Evolutionary conservation across 1,140 invertebrate genomes (phyloP).

Genomic region (Penaeus japonicus): DNA sequence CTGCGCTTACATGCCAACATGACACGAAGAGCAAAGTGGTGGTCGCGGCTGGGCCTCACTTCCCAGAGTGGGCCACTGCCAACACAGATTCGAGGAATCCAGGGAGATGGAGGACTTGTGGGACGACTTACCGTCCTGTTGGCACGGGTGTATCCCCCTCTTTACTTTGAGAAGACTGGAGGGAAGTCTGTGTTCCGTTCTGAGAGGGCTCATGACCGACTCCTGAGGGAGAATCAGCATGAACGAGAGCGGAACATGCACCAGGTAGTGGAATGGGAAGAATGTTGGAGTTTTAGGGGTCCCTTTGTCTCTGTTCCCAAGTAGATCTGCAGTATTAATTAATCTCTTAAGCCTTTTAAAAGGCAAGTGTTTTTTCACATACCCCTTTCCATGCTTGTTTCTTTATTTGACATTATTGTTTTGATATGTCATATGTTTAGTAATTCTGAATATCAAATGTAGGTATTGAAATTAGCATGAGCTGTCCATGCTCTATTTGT

Average conservation of each 20-base stretch:
- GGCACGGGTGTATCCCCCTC: constrained; percentile 23
- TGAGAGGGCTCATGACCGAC: constrained; percentile 26
- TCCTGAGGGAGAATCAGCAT: constrained; percentile 15
- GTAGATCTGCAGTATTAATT: too few species aligned
- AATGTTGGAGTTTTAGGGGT: too few species aligned
- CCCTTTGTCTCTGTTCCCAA: too few species aligned
- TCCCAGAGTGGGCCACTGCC: constrained; percentile 15
- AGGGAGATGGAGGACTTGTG: constrained; percentile 17
- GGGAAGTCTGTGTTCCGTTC: background rate
- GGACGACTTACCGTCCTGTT: background rate
- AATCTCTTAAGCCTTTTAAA: too few species aligned
- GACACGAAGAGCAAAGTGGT: constrained; percentile 32
- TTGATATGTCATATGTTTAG: too few species aligned
- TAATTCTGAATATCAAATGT: too few species aligned
- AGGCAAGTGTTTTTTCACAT: too few species aligned
- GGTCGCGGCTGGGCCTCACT: constrained; percentile 26
- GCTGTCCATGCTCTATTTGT: too few species aligned
- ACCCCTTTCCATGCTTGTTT: too few species aligned
- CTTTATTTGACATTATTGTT: too few species aligned
- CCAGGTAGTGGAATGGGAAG: background rate
- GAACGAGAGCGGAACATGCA: background rate
- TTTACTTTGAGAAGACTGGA: constrained; percentile 21
- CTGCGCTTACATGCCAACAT: constrained; percentile 40
- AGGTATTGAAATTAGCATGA: too few species aligned
- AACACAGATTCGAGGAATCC: background rate